phyloP scores from a whole-genome alignment of 2,113 vertebrate genomes.

The Pteruthius melanotis region DNA sequence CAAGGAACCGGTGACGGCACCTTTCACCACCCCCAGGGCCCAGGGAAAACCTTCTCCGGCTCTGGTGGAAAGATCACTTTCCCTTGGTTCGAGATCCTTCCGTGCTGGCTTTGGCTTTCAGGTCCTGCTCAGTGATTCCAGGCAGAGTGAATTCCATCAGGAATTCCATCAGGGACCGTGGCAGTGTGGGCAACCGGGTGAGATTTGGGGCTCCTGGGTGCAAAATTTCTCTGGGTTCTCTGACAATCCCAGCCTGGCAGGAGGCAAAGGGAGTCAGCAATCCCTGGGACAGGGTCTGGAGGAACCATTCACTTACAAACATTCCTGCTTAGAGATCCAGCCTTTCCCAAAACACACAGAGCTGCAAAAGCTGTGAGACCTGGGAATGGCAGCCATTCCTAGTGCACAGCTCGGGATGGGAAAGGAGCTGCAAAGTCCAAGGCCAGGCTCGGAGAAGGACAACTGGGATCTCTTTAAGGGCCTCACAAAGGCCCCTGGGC shows the following conservation, averaged over 20 bases:
- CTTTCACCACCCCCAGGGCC: slow-evolving; percentile 7
- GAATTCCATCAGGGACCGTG: accelerated
- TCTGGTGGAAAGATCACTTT: not conserved
- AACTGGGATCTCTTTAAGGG: not conserved
- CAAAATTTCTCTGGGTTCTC: accelerated
- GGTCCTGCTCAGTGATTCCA: not conserved
- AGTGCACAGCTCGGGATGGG: not conserved
- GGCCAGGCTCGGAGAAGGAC: not conserved
- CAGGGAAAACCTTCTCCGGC: not conserved
- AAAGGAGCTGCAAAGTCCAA: not conserved
- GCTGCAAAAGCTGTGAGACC: not conserved
- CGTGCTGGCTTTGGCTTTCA: not conserved
- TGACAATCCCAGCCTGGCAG: not conserved
- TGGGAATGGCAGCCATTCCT: not conserved
- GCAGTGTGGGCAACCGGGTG: accelerated
- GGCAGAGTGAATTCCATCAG: too few species aligned
- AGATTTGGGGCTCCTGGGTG: not conserved
- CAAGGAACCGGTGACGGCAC: slow-evolving; percentile 15
- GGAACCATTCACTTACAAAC: not conserved
- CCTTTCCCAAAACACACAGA: not conserved
- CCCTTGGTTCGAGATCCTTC: not conserved
- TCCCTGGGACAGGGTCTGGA: not conserved
- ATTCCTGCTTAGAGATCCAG: not conserved
- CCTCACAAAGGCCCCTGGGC: not conserved
- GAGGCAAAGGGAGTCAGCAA: not conserved